These are phyloP conservation scores for Semicossyphus pulcher DNA, from an alignment of 2,113 vertebrate species.

Conservation along the genomic window DNA sequence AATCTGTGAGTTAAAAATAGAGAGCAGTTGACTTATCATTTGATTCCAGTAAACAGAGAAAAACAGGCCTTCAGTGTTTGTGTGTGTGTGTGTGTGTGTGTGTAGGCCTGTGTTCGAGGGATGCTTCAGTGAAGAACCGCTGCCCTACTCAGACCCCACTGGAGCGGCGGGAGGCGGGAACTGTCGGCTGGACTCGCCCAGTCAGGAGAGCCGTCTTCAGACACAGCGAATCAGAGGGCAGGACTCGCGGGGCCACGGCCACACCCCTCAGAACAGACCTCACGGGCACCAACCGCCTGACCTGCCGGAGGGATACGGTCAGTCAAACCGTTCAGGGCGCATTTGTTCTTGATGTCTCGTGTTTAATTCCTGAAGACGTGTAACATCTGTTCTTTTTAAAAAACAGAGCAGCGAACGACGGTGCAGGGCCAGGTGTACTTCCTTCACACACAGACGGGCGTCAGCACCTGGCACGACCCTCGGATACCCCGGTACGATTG, in stretches of 20 bases:
- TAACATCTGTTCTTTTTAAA: not conserved
- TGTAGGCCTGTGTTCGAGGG: slow-evolving; percentile 93
- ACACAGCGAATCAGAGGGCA: slow-evolving; percentile 90
- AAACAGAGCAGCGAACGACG: slow-evolving; percentile 87
- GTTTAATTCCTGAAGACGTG: not conserved
- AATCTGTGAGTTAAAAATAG: not conserved
- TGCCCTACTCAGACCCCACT: slow-evolving; percentile 91
- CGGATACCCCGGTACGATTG: slow-evolving; percentile 91
- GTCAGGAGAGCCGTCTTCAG: slow-evolving; percentile 92
- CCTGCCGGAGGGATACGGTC: slow-evolving; percentile 96
- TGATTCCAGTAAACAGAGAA: slow-evolving; percentile 9
- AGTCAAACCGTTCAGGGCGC: slow-evolving; percentile 38
- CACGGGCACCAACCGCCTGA: slow-evolving; percentile 96
- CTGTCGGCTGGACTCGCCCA: slow-evolving; percentile 92
- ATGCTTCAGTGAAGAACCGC: slow-evolving; percentile 95
- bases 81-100: slow-evolving; percentile 9
- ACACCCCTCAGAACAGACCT: slow-evolving; percentile 94
- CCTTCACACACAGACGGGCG: slow-evolving; percentile 97
- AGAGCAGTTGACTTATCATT: slow-evolving; percentile 17
- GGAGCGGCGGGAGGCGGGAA: slow-evolving; percentile 92
- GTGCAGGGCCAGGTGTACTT: slow-evolving; percentile 98
- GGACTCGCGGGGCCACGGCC: slow-evolving; percentile 88
- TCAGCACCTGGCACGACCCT: slow-evolving; percentile 98
- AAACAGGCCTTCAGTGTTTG: not conserved
- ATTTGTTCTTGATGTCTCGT: not conserved